phyloP scores from a whole-genome alignment of 1,140 invertebrate genomes.

The Wiebesia pumilae region DNA sequence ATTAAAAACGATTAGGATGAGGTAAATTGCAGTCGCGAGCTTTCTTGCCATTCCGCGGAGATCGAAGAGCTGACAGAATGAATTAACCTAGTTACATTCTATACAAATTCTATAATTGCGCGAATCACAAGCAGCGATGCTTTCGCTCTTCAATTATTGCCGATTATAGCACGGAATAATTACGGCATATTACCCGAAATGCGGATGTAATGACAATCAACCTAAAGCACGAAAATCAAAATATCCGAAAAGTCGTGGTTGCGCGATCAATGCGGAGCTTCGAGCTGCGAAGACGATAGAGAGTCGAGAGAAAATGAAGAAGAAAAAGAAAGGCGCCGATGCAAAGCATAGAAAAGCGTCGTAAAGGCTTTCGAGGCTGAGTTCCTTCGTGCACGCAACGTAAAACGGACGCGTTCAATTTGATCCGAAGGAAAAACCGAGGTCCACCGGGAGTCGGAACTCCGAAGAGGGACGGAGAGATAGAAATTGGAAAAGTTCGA shows the following conservation, averaged over 20 bases:
- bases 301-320: background rate
- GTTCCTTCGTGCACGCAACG: background rate
- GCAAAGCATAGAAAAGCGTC: slow-evolving; percentile 48
- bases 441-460: background rate
- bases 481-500: slow-evolving; percentile 45
- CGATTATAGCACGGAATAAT: background rate
- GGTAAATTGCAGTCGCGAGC: background rate
- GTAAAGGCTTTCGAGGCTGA: slow-evolving; percentile 16
- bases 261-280: background rate
- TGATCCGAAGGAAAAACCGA: slow-evolving; percentile 14
- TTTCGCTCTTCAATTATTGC: slow-evolving; percentile 20
- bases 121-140: background rate
- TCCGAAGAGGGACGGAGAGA: background rate
- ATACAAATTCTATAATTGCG: background rate
- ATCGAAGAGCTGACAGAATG: background rate
- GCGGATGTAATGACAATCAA: background rate
- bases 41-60: background rate
- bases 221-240: background rate
- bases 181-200: background rate
- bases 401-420: slow-evolving; percentile 46
- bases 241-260: background rate
- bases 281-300: background rate
- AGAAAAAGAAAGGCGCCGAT: background rate
- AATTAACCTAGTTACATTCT: slow-evolving; percentile 43
- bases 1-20: background rate